phyloP scores from a whole-genome alignment of 2,888 invertebrate genomes.

The Tetragnatha montana region DNA sequence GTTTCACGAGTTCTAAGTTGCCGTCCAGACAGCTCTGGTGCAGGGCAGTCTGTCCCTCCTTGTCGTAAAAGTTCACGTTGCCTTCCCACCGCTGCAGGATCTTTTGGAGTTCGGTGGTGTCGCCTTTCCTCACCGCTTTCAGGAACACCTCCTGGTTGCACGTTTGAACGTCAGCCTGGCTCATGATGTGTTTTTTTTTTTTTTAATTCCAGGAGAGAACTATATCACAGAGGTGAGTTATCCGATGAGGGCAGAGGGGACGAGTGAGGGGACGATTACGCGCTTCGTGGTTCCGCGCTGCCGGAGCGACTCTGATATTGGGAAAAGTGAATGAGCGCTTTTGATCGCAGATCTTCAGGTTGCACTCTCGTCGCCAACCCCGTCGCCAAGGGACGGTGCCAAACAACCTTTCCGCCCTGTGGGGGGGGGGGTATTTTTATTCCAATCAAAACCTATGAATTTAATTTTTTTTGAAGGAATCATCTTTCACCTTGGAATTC shows the following conservation, averaged over 20 bases:
- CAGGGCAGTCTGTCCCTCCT: constrained; percentile 76
- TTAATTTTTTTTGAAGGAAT: too few relatives aligned
- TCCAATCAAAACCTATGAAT: too few relatives aligned
- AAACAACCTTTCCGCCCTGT: too few relatives aligned
- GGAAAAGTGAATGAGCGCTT: constrained; percentile 20
- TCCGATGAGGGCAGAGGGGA: not conserved
- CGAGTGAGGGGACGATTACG: not conserved
- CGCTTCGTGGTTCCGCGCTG: not conserved
- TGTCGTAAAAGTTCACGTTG: constrained; percentile 76
- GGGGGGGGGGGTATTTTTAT: too few relatives aligned
- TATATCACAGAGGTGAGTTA: not conserved
- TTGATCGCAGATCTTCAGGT: constrained; percentile 41
- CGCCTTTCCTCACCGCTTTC: constrained; percentile 76
- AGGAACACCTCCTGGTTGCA: constrained; percentile 74
- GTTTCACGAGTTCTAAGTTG: constrained; percentile 77
- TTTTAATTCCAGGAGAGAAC: not conserved
- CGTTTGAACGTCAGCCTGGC: constrained; percentile 63
- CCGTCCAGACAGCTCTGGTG: constrained; percentile 76
- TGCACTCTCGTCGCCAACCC: constrained; percentile 32
- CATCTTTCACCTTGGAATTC: too few relatives aligned
- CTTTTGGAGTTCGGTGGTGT: constrained; percentile 74
- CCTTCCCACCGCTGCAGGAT: constrained; percentile 75
- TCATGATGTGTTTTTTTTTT: constrained; percentile 34
- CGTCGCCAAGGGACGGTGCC: not conserved
- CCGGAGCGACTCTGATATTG: constrained; percentile 39